Evolutionary conservation across 2,797 vertebrate species (phyloP), one percentile per base, ranked within the genome.

Genomic region (Propithecus deckenii): DNA sequence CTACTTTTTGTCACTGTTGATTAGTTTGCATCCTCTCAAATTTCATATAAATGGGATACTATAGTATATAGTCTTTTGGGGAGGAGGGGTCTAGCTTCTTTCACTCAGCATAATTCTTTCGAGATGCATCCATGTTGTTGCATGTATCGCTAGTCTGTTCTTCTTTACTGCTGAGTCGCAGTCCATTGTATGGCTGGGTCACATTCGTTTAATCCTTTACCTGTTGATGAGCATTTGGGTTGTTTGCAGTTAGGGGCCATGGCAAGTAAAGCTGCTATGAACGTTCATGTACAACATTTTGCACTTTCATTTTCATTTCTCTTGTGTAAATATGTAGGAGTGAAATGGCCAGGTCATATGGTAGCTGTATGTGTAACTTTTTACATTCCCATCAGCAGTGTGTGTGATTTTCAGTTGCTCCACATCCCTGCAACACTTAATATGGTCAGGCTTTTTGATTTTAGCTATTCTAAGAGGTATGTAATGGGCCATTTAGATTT

Each of bases 371-470:
- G 35, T 35, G 75, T 55, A 57, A n/a, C 12, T 41, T 74, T 23
- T 55, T 46, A 61, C 2, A 69, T 48, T 63, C n/a, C 14, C 13
- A 2, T 74, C 61, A n/a, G 22, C 35, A 50, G 2, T 9, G 0
- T 7, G 2, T 11, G 0, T 18, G 20, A 30, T 20, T n/a, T 78
- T 50, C 3, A 3, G 63, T 61, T 69, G 17, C 14, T 75, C 52
- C 13, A 12, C 2, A 61, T 50, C 1, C 30, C 48, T 1, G 6
- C 13, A 14, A 13, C 3, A n/a, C 12, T 43, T 57, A 7, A 3
- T 46, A 2, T 30, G 4, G 22, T 55, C n/a, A 25, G 22, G 67
- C 23, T 67, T 67, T 59, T 43, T 50, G 6, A 86, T 93, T 74
- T 65, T 41, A 81, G n/a, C 13, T 22, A 23, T 88, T 92, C 57